Evolutionary conservation across 2,113 vertebrate genomes (phyloP).

Genomic region (Centrocercus urophasianus): DNA sequence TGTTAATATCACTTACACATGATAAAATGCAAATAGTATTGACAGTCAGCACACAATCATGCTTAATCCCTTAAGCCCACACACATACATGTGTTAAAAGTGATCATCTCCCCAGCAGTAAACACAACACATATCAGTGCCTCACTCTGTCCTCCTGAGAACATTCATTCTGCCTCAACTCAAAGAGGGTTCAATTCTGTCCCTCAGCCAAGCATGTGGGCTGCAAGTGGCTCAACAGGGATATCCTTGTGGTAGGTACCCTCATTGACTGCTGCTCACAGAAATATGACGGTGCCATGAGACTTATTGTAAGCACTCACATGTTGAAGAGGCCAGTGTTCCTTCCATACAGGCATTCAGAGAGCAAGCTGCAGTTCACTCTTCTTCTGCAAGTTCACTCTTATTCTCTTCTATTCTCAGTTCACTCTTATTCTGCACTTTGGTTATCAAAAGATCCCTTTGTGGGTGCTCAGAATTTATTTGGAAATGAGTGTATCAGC

Average conservation of each 20-base stretch:
- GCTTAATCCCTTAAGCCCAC: conserved; percentile 49
- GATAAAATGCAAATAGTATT: conserved; percentile 70
- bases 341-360: fast-evolving
- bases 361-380: background rate
- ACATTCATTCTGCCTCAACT: background rate
- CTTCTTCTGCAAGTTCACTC: too few species aligned
- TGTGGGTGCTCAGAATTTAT: background rate
- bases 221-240: background rate
- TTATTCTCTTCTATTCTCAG: too few species aligned
- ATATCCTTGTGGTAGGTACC: background rate
- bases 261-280: background rate
- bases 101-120: conserved; percentile 53
- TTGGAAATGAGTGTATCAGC: background rate
- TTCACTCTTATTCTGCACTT: background rate
- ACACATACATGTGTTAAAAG: background rate
- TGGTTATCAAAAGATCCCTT: background rate
- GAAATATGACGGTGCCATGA: background rate
- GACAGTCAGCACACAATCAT: conserved; percentile 26
- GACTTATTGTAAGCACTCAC: background rate
- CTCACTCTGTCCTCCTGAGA: background rate
- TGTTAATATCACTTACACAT: conserved; percentile 58
- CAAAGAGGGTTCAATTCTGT: background rate
- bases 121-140: conserved; percentile 25
- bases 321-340: background rate
- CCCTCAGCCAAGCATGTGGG: background rate